These are phyloP conservation scores for Pristionchus entomophagus DNA, from an alignment of 2,888 invertebrate species.

Conservation along the genomic window DNA sequence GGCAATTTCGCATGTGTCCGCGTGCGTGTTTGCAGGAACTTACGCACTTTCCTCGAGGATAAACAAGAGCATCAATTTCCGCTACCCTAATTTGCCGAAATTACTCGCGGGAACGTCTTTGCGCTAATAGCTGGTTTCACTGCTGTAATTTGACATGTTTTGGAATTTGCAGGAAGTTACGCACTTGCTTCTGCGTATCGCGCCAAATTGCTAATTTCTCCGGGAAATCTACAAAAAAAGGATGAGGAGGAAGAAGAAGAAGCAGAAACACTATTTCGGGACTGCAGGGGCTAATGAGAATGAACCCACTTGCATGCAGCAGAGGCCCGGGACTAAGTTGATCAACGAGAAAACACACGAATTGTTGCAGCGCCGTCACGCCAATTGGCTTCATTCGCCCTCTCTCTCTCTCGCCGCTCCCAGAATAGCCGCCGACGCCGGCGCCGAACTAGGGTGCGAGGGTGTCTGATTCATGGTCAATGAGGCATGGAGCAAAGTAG, in stretches of 20 bases:
- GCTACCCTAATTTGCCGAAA: too few relatives aligned
- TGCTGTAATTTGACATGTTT: background rate
- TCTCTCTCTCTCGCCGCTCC: background rate
- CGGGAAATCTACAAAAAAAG: background rate
- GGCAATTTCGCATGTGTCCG: too few relatives aligned
- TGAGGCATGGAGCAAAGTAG: background rate
- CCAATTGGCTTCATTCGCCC: background rate
- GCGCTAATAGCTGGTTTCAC: too few relatives aligned
- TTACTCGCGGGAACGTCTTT: too few relatives aligned
- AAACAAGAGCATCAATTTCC: too few relatives aligned
- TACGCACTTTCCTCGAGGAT: too few relatives aligned
- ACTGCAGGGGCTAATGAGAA: background rate
- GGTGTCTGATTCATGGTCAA: background rate
- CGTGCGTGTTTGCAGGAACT: too few relatives aligned
- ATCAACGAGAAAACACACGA: conserved; percentile 1
- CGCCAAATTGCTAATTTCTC: background rate
- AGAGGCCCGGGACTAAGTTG: background rate
- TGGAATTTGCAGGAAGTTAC: background rate
- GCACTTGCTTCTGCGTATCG: background rate
- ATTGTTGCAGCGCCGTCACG: background rate
- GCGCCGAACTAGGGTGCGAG: background rate
- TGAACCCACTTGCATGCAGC: conserved; percentile 32
- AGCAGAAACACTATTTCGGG: background rate
- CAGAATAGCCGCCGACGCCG: background rate
- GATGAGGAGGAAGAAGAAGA: too few relatives aligned